phyloP scores from a whole-genome alignment of 53 echinoderm and acorn worm species.

The Mesocentrotus franciscanus region DNA sequence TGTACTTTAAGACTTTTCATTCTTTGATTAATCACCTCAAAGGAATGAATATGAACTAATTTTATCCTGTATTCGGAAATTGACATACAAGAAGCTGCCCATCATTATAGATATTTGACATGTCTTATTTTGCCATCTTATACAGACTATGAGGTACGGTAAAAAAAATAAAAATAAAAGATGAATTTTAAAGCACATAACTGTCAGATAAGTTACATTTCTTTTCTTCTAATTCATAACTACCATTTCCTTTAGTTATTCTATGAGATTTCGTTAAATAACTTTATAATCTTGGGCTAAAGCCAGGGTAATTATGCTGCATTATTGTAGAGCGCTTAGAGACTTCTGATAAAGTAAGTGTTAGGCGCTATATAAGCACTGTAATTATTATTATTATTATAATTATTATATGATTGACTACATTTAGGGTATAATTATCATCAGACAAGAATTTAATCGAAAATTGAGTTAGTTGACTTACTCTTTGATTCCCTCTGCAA shows the following conservation, averaged over 20 bases:
- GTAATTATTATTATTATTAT: no score
- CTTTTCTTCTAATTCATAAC: not conserved
- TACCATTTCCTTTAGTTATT: no score
- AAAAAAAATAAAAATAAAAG: not conserved
- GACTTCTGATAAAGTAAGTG: no score
- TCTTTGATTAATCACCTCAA: not conserved
- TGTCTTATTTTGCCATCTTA: not conserved
- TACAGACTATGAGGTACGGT: not conserved
- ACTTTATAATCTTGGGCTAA: not conserved
- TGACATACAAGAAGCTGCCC: not conserved
- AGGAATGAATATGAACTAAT: not conserved
- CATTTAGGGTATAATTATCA: not conserved
- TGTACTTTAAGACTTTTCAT: not conserved
- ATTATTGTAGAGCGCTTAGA: no score
- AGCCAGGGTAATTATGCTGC: no score
- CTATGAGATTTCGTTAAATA: not conserved
- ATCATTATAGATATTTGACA: not conserved
- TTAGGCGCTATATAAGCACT: no score
- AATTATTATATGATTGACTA: no score
- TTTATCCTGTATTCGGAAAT: not conserved
- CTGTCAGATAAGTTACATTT: not conserved
- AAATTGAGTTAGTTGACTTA: constrained; percentile 57
- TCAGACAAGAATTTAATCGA: not conserved
- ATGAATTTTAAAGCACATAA: not conserved
- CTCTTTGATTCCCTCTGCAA: constrained; percentile 74